Percentiles rank a stretch among this genome's conserved stretches.
Conservation (phyloP, 2,113 vertebrate species). For the Grallaria varia region DNA sequence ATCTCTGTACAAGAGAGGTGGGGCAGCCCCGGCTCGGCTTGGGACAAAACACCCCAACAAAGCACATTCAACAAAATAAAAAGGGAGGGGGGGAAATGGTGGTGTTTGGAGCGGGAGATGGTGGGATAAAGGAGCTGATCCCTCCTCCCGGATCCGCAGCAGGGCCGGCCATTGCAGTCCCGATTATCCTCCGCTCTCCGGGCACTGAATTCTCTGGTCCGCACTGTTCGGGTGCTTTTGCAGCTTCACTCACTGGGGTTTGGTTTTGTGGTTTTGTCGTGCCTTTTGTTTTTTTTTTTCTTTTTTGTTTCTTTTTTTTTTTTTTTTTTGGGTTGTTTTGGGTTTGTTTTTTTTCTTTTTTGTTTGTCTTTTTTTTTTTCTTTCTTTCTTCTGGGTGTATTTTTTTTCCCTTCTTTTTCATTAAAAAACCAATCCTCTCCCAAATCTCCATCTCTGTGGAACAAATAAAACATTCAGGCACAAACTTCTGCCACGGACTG, state of each 20-base stretch:
- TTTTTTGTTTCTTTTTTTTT: background rate
- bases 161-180: background rate
- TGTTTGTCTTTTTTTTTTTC: too few species aligned
- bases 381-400: background rate
- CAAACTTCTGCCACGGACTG: background rate
- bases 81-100: background rate
- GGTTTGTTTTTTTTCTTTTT: background rate
- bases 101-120: conserved; percentile 8
- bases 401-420: background rate
- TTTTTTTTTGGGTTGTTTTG: background rate
- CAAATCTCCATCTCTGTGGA: conserved; percentile 18
- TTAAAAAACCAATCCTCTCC: background rate
- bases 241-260: background rate
- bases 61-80: background rate
- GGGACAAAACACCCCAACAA: conserved; percentile 7
- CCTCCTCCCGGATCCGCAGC: conserved; percentile 50
- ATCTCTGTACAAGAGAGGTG: background rate
- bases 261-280: background rate
- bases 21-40: background rate
- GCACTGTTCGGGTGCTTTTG: background rate
- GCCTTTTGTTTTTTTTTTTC: background rate
- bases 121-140: conserved; percentile 33
- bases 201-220: background rate
- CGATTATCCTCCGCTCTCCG: background rate
- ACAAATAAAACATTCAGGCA: conserved; percentile 25